Evolutionary conservation across 2,888 invertebrate genomes (phyloP).

Genomic region (Apodemia zela): DNA sequence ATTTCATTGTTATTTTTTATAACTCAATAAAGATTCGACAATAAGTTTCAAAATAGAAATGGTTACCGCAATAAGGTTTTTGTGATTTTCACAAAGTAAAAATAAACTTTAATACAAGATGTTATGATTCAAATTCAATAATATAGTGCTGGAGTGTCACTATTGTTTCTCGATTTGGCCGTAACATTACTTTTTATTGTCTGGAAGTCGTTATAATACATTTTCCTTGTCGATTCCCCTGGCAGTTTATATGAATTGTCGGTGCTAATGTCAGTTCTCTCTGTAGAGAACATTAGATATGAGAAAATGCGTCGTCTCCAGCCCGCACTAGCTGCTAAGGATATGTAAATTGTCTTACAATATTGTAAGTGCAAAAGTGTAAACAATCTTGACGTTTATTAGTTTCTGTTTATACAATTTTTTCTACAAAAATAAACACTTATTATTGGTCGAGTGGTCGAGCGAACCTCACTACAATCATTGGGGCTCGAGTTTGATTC

Average conservation of each 20-base stretch:
- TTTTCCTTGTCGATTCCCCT: constrained; percentile 47
- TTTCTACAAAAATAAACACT: too few relatives aligned
- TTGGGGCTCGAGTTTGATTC: too few relatives aligned
- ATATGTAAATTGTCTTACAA: constrained; percentile 4
- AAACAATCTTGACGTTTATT: not conserved
- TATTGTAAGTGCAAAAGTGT: constrained; percentile 1
- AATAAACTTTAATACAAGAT: constrained; percentile 6
- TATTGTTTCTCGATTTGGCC: constrained; percentile 62
- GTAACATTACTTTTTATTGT: constrained; percentile 64
- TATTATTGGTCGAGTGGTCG: too few relatives aligned
- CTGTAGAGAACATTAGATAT: constrained; percentile 9
- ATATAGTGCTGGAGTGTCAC: constrained; percentile 39
- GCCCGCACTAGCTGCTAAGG: constrained; percentile 34
- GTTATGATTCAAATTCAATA: constrained; percentile 24
- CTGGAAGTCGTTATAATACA: constrained; percentile 50
- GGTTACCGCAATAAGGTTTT: constrained; percentile 19
- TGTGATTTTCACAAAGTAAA: constrained; percentile 2
- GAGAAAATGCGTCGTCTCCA: constrained; percentile 32
- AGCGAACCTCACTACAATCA: too few relatives aligned
- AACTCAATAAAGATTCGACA: constrained; percentile 15
- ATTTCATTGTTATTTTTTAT: constrained; percentile 13
- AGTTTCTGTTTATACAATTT: not conserved
- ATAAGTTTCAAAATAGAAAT: constrained; percentile 14
- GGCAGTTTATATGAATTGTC: constrained; percentile 46
- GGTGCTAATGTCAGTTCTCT: constrained; percentile 30